Percentiles rank a stretch among this genome's conserved stretches.
phyloP scores from a whole-genome alignment of 92 coral and sea anemone genomes.

The Phenganax subtilis region DNA sequence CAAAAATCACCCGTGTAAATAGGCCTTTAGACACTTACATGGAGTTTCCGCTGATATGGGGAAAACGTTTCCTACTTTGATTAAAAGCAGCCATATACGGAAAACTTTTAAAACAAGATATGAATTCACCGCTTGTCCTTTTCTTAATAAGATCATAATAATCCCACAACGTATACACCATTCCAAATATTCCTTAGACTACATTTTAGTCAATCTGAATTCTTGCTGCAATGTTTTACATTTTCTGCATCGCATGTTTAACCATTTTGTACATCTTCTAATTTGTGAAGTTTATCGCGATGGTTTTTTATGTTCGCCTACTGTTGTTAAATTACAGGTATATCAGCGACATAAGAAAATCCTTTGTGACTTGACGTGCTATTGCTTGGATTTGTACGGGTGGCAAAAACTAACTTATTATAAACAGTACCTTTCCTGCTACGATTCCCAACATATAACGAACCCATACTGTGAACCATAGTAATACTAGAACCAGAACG shows the following conservation, averaged over 20 bases:
- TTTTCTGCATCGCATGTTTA: background rate
- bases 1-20: too few species aligned
- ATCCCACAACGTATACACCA: background rate
- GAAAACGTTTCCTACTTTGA: background rate
- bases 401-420: constrained; percentile 2
- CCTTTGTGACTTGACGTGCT: constrained; percentile 30
- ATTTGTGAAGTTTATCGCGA: background rate
- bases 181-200: background rate
- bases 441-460: too few species aligned
- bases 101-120: background rate
- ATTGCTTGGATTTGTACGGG: constrained; percentile 15
- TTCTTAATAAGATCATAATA: background rate
- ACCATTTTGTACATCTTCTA: background rate
- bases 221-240: background rate
- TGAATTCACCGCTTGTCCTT: constrained; percentile 14
- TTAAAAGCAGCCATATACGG: background rate
- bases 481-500: too few species aligned
- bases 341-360: background rate
- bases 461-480: too few species aligned
- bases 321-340: constrained; percentile 32
- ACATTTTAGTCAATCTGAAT: background rate
- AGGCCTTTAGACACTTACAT: background rate
- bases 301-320: background rate
- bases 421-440: too few species aligned
- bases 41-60: background rate